Conservation (phyloP, 2,888 invertebrate species). For the Calliphora vomitoria region DNA sequence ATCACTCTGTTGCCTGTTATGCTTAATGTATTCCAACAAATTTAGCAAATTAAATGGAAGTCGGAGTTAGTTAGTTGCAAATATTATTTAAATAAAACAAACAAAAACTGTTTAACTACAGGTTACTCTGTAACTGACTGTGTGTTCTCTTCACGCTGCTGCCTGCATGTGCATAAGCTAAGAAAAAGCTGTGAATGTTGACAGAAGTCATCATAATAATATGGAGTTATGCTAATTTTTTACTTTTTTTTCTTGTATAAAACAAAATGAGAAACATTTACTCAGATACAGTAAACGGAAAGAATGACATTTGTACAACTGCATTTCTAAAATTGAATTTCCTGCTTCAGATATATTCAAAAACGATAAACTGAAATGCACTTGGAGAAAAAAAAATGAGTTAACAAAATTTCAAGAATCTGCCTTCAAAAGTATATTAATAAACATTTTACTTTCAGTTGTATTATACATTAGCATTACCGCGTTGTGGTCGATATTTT, state of each 20-base stretch:
- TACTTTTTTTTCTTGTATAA: constrained; percentile 61
- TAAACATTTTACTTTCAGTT: too few relatives aligned
- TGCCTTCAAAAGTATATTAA: too few relatives aligned
- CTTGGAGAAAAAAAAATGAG: constrained; percentile 25
- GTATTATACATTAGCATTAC: too few relatives aligned
- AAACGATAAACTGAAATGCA: constrained; percentile 1
- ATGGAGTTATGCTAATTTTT: constrained; percentile 69
- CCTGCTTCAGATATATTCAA: constrained; percentile 46
- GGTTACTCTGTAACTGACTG: constrained; percentile 39
- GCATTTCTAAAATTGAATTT: constrained; percentile 67
- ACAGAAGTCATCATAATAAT: constrained; percentile 74
- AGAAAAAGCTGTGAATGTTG: constrained; percentile 67
- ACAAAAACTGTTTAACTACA: constrained; percentile 30
- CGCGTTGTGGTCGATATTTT: too few relatives aligned
- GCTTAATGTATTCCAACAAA: constrained; percentile 66
- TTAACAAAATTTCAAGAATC: background rate
- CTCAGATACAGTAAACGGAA: constrained; percentile 30
- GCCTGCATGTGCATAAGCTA: background rate
- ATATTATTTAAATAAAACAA: constrained; percentile 16
- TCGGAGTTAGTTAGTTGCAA: constrained; percentile 48
- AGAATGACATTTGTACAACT: constrained; percentile 69
- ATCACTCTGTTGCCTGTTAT: constrained; percentile 52
- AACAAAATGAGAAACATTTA: constrained; percentile 31
- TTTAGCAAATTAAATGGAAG: constrained; percentile 68
- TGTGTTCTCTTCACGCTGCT: background rate